Base-by-base conservation (phyloP, 2,797 vertebrate genomes). In the Melanotaenia pygmaea region DNA sequence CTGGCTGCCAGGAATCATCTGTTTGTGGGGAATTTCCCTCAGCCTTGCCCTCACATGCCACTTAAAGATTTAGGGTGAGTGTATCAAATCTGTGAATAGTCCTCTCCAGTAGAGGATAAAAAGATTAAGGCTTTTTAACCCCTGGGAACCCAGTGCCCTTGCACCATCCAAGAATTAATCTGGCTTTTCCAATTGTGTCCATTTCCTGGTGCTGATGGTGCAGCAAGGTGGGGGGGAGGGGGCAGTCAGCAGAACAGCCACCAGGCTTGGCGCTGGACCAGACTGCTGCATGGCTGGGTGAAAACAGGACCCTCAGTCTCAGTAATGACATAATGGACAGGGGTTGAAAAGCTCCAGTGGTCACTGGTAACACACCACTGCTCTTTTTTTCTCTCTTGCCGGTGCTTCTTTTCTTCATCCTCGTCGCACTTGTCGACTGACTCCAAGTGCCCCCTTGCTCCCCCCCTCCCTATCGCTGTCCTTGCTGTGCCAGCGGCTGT, bases 91-190 rank as follows among this genome's bases (percentile, higher is more conserved):
- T 91, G 89, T 89, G 91, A 92, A 92, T 88, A 89, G 88, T 90
- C 79, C 83, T 89, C 83, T 85, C 85, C 38, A 67, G 87, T 79
- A 77, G 83, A 88, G 91, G 93, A 92, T 94, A 89, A 93, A 92
- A 88, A 91, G 92, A 94, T 94, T 93, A 94, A 91, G 85, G 86
- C 91, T 86, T 92, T 92, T 93, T 89, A 93, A 94, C 92, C 88
- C 88, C 78, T 76, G 64, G 85, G 83, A 88, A 77, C 78, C 77
- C 68, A 4, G 11, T 84, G 85, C 75, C 82, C 88, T 82, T 80
- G 67, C 53, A 67, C 77, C 85, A 75, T 84, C 86, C 67, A 90
- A 87, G 86, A 90, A 90, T 91, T 86, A 91, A 82, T 85, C 85
- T 63, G 78, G 73, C 84, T 82, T 73, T 28, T 79, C 47, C 77